Base-by-base conservation (phyloP, 1,140 invertebrate genomes). In the Tetramorium simillimum region DNA sequence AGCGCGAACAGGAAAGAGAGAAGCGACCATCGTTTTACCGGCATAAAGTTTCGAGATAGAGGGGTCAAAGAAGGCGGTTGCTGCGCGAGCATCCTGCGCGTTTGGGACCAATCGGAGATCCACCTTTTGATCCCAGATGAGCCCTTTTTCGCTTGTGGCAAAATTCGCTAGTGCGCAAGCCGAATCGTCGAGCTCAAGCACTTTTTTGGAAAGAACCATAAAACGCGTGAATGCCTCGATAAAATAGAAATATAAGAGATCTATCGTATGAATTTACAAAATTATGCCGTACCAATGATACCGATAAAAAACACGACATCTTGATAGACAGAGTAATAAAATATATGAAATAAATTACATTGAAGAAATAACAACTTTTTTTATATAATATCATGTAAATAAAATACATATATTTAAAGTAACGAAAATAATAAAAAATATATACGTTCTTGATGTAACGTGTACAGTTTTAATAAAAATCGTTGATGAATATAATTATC, bases 11-110 rank as follows among this genome's bases (percentile, higher is more conserved):
- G 75, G 87, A 89, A 86, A 91, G 85, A 82, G 73, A 89, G 89
- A 87, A 87, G 76, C 84, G 86, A 88, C 91, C 88, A 91, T 92
- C 88, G 91, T 88, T 92, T 92, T 92, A 86, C 91, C 82, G 91
- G 86, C 86, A 90, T 77, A 91, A 91, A 91, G 69, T 84, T 81
- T 62, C 82, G 82, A 87, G 78, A 91, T 92, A 90, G 87, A 86
- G 86, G 89, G 89, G 81, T 87, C 84, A 78, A 91, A 86, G 91
- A 88, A 86, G 91, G 91, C 91, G 91, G 88, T 78, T 80, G 33
- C 77, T 87, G 53, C 12, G 72, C 40, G 53, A 77, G 81, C 86
- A 87, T 82, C 89, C 87, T 92, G 91, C 91, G 91, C 91, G 33
- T 86, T 18, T 58, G 9, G 75, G 28, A 76, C 91, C 91, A 92